These are phyloP conservation scores for Acronicta alni DNA, from an alignment of 2,888 invertebrate species.

Conservation along the genomic window DNA sequence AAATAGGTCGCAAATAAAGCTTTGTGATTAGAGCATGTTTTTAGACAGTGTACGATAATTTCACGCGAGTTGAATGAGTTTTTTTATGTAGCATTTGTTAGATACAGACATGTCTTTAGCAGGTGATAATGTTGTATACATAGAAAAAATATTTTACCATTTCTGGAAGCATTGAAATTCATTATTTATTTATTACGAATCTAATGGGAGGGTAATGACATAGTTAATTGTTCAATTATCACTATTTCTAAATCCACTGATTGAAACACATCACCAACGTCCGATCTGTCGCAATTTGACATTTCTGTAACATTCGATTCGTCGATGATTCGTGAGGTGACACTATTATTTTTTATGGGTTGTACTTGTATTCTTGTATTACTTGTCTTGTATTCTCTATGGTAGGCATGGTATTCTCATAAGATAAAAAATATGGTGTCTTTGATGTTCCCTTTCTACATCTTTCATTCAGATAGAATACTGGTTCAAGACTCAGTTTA, in stretches of 20 bases:
- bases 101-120: conserved; percentile 26
- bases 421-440: no score
- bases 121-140: conserved; percentile 21
- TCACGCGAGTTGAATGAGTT: conserved; percentile 14
- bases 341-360: no score
- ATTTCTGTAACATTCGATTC: conserved; percentile 9
- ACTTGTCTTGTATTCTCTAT: no score
- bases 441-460: no score
- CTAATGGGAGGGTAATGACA: conserved; percentile 66
- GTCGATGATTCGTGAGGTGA: no score
- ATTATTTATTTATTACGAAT: conserved; percentile 60
- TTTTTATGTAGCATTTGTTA: conserved; percentile 12
- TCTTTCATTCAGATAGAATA: no score
- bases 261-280: conserved; percentile 83
- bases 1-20: conserved; percentile 1
- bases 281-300: conserved; percentile 61
- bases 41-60: not conserved
- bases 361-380: no score
- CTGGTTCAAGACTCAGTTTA: no score
- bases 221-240: conserved; percentile 68
- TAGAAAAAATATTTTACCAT: conserved; percentile 69
- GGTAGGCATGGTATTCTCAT: no score
- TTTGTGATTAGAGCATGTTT: conserved; percentile 3
- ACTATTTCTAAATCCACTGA: conserved; percentile 64
- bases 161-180: conserved; percentile 87